Evolutionary conservation across 2,797 vertebrate genomes (phyloP).

Genomic region (Chelidonichthys spinosus): DNA sequence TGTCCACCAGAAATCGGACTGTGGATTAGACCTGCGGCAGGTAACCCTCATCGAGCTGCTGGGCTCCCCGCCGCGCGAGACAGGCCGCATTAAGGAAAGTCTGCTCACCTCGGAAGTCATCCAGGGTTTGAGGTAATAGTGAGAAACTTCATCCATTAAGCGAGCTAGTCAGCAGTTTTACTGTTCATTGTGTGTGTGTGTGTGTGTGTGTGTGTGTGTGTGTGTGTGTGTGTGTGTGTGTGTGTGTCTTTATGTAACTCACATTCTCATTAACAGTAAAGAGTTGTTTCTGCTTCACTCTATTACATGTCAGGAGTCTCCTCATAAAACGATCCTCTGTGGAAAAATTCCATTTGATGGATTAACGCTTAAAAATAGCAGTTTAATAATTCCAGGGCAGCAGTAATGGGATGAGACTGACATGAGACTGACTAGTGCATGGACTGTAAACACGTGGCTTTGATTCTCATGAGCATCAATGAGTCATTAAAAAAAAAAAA

Average conservation of each 20-base stretch:
- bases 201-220: not conserved
- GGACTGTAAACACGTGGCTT: conserved; percentile 17
- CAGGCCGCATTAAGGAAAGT: conserved; percentile 90
- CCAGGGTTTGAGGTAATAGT: conserved; percentile 90
- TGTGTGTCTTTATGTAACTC: not conserved
- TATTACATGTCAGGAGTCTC: conserved; percentile 39
- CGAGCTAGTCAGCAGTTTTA: conserved; percentile 1
- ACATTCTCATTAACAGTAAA: conserved; percentile 7
- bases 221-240: not conserved
- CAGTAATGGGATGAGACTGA: conserved; percentile 3
- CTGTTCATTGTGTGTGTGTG: conserved; percentile 4
- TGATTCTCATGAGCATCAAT: not conserved
- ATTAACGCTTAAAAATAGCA: conserved; percentile 39
- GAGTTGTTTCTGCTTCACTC: conserved; percentile 19
- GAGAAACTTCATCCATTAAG: not conserved
- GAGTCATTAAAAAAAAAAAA: not conserved
- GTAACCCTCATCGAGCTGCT: conserved; percentile 92
- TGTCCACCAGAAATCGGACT: conserved; percentile 86
- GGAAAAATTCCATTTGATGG: conserved; percentile 28
- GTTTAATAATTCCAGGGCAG: not conserved
- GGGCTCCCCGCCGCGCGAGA: conserved; percentile 88
- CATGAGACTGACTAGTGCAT: too few relatives aligned
- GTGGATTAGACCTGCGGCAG: conserved; percentile 91
- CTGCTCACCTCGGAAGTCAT: conserved; percentile 87
- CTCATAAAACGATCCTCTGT: conserved; percentile 26